Base-by-base conservation (phyloP, 2,888 invertebrate genomes). In the Lacanobia wlatinum region DNA sequence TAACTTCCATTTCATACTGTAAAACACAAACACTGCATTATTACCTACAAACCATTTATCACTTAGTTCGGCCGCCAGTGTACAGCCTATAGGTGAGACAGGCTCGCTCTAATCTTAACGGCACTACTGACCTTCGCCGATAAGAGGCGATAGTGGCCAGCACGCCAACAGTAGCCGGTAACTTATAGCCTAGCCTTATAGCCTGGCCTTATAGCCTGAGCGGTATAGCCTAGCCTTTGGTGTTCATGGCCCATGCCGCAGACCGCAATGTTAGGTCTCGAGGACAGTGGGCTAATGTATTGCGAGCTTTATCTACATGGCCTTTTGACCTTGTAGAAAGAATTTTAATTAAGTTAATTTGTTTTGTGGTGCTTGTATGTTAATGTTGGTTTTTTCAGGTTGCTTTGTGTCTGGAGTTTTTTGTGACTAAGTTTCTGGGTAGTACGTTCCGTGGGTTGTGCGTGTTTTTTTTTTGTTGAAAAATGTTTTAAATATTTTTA, bases 111-210 rank as follows among this genome's bases (percentile, higher is more conserved):
- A 70, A 89, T 89, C 89, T 87, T 72, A 87, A 88, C 73, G 77
- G 78, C 80, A 65, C 38, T 38, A 61, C 62, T 83, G 87, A 84
- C 89, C 88, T 89, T 89, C 73, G 67, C 67, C 78, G 87, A 88
- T 88, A 87, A 87, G 72, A 60, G 10, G 50, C 75, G 73, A 80
- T 80, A 70, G 68, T 34, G 53, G 16, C 61, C 53, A 67, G 55
- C 85, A 85, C 86, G 84, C 86, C 58, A 76, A 64, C 80, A 74
- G 78, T 58, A 70, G 80, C 77, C 28, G 59, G 70, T 65, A 58
- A 78, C 18, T 18, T 61, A 78, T 50, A 58, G 59, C 50, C 16
- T 50, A 69, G 53, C 46, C 46, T 28, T 64, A 14, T 72, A 43
- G 40, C 56, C 18, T 52, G 65, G 53, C 34, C 55, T 10, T 65